A percentile compares a stretch with the other conserved stretches of the same genome.
phyloP scores from a whole-genome alignment of 2,113 vertebrate genomes.

The Sceloporus undulatus region DNA sequence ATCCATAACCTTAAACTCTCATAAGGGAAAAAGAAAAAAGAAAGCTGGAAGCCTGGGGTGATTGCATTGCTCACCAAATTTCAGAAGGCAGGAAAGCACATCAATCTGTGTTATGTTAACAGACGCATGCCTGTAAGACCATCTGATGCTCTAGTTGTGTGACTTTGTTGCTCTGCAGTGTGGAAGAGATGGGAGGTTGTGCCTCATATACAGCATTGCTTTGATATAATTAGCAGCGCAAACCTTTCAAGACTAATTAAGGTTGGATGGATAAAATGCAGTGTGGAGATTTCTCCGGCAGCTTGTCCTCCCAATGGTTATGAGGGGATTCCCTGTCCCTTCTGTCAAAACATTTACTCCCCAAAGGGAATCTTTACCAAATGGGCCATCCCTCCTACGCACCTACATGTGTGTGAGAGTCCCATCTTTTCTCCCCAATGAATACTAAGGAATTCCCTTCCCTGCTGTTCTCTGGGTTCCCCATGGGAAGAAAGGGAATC shows the following conservation, averaged over 20 bases:
- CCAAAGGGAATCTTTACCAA: slow-evolving; percentile 57
- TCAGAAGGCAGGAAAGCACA: slow-evolving; percentile 8
- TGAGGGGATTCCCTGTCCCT: slow-evolving; percentile 61
- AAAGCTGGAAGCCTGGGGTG: slow-evolving; percentile 43
- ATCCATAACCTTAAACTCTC: slow-evolving; percentile 60
- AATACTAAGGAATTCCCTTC: slow-evolving; percentile 20
- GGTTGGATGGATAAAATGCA: slow-evolving; percentile 60
- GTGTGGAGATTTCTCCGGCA: slow-evolving; percentile 68
- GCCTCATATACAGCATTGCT: slow-evolving; percentile 43
- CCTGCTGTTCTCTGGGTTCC: slow-evolving; percentile 31
- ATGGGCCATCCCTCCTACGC: slow-evolving; percentile 29
- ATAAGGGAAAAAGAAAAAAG: slow-evolving; percentile 8
- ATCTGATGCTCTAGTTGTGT: slow-evolving; percentile 40
- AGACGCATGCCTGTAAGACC: slow-evolving; percentile 23
- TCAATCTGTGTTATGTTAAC: slow-evolving; percentile 14
- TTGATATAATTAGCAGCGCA: slow-evolving; percentile 64
- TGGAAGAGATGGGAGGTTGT: slow-evolving; percentile 50
- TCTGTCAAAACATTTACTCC: slow-evolving; percentile 54
- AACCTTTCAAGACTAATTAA: slow-evolving; percentile 74
- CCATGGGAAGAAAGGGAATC: slow-evolving; percentile 35
- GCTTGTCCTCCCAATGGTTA: slow-evolving; percentile 68
- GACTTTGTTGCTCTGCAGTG: slow-evolving; percentile 15
- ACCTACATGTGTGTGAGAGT: not conserved
- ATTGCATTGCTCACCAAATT: slow-evolving; percentile 33
- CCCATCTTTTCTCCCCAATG: slow-evolving; percentile 30